Conservation (phyloP, 2,888 invertebrate genomes). For the Fabriciana adippe region DNA sequence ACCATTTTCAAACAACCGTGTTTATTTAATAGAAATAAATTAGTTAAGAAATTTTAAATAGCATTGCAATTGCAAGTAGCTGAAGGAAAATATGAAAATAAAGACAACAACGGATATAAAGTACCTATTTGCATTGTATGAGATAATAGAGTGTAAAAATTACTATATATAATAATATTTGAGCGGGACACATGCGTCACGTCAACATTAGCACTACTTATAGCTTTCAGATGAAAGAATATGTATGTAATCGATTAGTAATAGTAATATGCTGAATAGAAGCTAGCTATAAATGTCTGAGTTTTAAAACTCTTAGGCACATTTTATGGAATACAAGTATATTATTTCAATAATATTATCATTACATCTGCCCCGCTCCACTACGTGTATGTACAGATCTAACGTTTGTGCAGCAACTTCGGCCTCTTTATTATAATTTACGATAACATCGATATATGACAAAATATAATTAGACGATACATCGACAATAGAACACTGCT, state of each 20-base stretch:
- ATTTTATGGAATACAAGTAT: conserved; percentile 63
- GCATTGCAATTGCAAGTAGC: neutral
- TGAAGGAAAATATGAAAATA: conserved; percentile 21
- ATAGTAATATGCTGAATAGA: conserved; percentile 44
- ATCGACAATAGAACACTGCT: conserved; percentile 32
- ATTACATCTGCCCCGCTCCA: conserved; percentile 67
- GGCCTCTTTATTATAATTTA: conserved; percentile 32
- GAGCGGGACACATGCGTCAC: conserved; percentile 67
- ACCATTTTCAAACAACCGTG: conserved; percentile 40
- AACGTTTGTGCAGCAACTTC: conserved; percentile 43
- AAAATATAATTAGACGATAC: conserved; percentile 40
- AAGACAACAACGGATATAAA: conserved; percentile 40
- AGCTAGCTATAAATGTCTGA: conserved; percentile 61
- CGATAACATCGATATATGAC: conserved; percentile 26
- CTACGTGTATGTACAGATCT: conserved; percentile 64
- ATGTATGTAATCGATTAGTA: conserved; percentile 36
- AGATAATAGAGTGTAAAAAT: conserved; percentile 56
- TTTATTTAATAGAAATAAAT: conserved; percentile 27
- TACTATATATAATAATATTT: conserved; percentile 52
- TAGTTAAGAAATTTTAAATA: conserved; percentile 10
- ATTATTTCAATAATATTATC: conserved; percentile 38
- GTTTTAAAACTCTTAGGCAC: conserved; percentile 71
- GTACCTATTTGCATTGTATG: conserved; percentile 25
- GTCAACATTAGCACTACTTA: conserved; percentile 42
- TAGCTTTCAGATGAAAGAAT: conserved; percentile 42